Evolutionary conservation across 1,140 invertebrate species (phyloP).

Genomic region (Ceratitis capitata): DNA sequence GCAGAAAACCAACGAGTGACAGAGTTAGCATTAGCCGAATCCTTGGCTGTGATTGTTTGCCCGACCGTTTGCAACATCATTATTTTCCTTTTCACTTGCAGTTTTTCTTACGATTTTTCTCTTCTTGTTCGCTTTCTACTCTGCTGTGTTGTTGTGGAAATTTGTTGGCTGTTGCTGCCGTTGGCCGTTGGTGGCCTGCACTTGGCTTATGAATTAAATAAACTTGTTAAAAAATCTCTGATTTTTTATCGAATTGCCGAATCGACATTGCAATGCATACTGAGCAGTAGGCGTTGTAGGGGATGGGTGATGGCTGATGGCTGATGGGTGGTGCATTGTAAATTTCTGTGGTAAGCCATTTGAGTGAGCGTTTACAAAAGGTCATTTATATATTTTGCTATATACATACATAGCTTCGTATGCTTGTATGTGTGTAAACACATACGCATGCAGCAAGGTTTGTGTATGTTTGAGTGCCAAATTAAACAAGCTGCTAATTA

Average conservation of each 20-base stretch:
- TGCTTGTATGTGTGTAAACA: not conserved
- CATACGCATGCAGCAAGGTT: not conserved
- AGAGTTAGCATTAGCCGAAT: not conserved
- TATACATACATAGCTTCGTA: too few species aligned
- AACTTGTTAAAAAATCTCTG: not conserved
- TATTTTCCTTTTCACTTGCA: not conserved
- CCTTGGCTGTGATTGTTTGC: not conserved
- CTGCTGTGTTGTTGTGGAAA: not conserved
- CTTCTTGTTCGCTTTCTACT: not conserved
- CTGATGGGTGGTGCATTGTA: too few species aligned
- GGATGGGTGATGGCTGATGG: too few species aligned
- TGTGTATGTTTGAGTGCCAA: not conserved
- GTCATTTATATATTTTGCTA: not conserved
- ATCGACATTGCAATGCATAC: not conserved
- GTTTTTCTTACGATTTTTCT: not conserved
- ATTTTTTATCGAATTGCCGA: conserved; percentile 23
- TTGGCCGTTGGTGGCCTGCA: not conserved
- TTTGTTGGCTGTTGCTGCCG: not conserved
- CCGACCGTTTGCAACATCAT: not conserved
- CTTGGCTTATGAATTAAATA: conserved; percentile 29
- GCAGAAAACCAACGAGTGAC: not conserved
- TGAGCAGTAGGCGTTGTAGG: not conserved
- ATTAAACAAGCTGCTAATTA: not conserved
- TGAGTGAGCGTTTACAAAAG: too few species aligned
- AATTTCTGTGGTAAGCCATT: too few species aligned